Percentiles rank a stretch among this genome's conserved stretches.
These are phyloP conservation scores for Empidonax alnorum DNA, from an alignment of 2,113 vertebrate genomes.

Conservation along the genomic window DNA sequence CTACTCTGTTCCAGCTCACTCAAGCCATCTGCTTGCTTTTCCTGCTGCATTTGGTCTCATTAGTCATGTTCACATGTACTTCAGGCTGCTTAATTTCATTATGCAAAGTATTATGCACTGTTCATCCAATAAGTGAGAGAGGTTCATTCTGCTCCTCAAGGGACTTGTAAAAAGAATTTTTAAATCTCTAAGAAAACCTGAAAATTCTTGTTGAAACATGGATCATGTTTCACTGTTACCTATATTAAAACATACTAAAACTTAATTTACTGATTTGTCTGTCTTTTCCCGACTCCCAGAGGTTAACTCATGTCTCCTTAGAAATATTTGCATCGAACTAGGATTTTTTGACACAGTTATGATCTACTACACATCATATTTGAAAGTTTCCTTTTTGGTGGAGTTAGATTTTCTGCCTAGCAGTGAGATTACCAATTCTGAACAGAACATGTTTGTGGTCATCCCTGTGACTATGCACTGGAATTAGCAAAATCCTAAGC, in stretches of 20 bases:
- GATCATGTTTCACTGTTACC: slow-evolving; percentile 9
- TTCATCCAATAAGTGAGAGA: slow-evolving; percentile 53
- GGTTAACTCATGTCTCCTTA: not conserved
- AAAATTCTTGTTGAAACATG: slow-evolving; percentile 42
- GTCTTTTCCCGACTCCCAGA: not conserved
- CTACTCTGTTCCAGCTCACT: not conserved
- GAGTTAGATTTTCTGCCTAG: not conserved
- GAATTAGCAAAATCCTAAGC: not conserved
- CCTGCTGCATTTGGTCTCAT: slow-evolving; percentile 56
- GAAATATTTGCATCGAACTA: not conserved
- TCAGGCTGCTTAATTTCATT: slow-evolving; percentile 68
- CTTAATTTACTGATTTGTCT: not conserved
- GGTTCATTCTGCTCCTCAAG: not conserved
- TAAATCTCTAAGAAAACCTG: slow-evolving; percentile 31
- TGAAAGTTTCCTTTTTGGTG: not conserved
- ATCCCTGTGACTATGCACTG: not conserved
- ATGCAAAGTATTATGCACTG: slow-evolving; percentile 34
- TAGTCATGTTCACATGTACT: slow-evolving; percentile 58
- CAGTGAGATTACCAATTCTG: not conserved
- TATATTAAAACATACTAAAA: not conserved
- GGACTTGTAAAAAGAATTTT: slow-evolving; percentile 44
- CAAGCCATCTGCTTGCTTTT: slow-evolving; percentile 59
- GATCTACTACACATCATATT: not conserved
- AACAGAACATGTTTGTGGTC: not conserved
- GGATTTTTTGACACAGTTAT: not conserved